phyloP scores from a whole-genome alignment of 2,888 invertebrate genomes.

The Hypselothyrea guttata region DNA sequence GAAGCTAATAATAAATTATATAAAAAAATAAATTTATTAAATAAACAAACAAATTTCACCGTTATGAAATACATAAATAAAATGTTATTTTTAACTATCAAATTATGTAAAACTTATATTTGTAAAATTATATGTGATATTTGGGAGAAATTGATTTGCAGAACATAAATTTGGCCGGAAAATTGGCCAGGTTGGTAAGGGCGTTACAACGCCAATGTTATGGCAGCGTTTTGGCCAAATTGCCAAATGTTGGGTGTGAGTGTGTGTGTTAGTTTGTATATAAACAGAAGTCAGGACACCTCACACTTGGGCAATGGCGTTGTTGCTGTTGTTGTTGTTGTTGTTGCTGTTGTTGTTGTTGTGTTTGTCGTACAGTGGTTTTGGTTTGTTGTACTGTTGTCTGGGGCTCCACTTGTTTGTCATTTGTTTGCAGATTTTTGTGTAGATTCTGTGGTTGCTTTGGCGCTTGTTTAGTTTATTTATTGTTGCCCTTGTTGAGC shows the following conservation, averaged over 20 bases:
- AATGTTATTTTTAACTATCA: no score
- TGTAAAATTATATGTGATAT: background rate
- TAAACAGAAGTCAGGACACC: constrained; percentile 26
- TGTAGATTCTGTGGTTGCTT: constrained; percentile 76
- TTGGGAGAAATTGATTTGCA: background rate
- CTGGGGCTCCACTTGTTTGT: constrained; percentile 70
- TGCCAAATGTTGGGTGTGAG: constrained; percentile 39
- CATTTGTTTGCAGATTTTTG: constrained; percentile 78
- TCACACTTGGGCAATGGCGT: constrained; percentile 34
- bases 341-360: no score
- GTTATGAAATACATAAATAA: no score
- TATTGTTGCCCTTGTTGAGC: constrained; percentile 54
- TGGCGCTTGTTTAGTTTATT: constrained; percentile 75
- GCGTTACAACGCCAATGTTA: constrained; percentile 44
- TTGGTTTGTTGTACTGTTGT: constrained; percentile 62
- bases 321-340: constrained; percentile 35
- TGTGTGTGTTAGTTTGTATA: constrained; percentile 7
- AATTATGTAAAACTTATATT: no score
- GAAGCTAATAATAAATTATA: no score
- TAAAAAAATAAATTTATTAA: no score
- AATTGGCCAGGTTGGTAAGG: constrained; percentile 32
- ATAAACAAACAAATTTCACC: no score
- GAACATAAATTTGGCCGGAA: constrained; percentile 38
- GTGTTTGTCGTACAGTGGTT: constrained; percentile 49
- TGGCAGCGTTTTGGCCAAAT: constrained; percentile 55